Conservation (phyloP, 1,140 invertebrate genomes). For the Varroa destructor region DNA sequence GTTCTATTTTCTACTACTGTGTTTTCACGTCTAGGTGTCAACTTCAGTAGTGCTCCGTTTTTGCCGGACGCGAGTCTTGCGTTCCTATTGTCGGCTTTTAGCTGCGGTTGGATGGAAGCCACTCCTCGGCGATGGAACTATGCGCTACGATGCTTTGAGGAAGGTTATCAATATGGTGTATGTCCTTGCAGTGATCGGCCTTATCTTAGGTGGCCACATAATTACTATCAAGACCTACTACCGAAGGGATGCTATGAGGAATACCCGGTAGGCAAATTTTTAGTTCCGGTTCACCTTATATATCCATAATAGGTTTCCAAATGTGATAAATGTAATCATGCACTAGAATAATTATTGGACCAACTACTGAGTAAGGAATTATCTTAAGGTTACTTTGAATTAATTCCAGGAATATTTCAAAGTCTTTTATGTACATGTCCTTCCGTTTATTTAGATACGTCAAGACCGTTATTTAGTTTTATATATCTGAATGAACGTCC, state of each 20-base stretch:
- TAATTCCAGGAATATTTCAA: no score
- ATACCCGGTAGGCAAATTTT: not conserved
- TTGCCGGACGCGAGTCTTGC: constrained; percentile 3
- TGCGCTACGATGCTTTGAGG: not conserved
- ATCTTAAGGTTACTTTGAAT: no score
- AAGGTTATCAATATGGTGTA: constrained; percentile 4
- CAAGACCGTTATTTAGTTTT: no score
- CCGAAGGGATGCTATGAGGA: constrained; percentile 15
- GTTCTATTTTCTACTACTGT: no score
- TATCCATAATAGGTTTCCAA: no score
- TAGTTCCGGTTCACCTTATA: no score
- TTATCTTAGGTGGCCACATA: constrained; percentile 18
- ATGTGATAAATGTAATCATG: no score
- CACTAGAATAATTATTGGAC: no score
- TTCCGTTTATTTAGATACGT: no score
- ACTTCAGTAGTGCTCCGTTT: constrained; percentile 18
- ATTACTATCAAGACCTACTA: not conserved
- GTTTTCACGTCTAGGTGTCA: not conserved
- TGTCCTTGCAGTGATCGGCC: not conserved
- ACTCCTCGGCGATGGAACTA: not conserved
- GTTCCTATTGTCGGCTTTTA: not conserved
- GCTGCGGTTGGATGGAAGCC: constrained; percentile 1
- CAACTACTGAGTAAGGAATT: no score
- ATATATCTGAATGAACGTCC: no score
- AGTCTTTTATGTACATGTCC: no score